Percentiles rank a stretch among this genome's conserved stretches.
phyloP scores from a whole-genome alignment of 1,140 invertebrate species.

The Panulirus ornatus region DNA sequence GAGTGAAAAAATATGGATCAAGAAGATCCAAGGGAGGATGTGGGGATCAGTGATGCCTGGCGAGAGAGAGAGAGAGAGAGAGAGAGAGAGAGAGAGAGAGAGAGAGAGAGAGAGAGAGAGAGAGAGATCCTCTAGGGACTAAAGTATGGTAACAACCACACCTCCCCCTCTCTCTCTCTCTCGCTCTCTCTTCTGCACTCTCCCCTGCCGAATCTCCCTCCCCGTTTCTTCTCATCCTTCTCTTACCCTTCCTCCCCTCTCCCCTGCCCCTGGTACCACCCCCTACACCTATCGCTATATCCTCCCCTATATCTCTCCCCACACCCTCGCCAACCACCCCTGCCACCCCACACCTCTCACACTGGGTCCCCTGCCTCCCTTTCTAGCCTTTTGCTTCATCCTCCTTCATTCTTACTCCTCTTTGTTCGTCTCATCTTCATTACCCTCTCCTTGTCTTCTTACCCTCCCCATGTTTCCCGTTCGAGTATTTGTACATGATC shows the following conservation, averaged over 20 bases:
- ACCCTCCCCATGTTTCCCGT: not conserved
- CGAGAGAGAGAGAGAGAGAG: constrained; percentile 24
- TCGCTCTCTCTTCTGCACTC: not conserved
- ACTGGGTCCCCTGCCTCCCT: not conserved
- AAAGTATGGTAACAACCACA: not conserved
- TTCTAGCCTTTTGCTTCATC: not conserved
- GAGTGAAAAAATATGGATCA: no score
- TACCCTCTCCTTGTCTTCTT: not conserved
- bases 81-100: constrained; percentile 23
- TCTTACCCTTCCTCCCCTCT: not conserved
- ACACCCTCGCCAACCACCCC: not conserved
- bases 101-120: not conserved
- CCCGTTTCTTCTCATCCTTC: not conserved
- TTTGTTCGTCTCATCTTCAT: not conserved
- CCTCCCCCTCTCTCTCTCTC: not conserved
- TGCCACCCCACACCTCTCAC: not conserved
- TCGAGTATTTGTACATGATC: not conserved
- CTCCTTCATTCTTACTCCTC: not conserved
- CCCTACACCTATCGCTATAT: not conserved
- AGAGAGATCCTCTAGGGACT: not conserved
- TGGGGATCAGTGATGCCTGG: no score
- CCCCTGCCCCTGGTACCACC: not conserved
- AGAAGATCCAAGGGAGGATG: no score
- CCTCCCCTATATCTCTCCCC: not conserved
- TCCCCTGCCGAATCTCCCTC: not conserved